Evolutionary conservation across 2,797 vertebrate genomes (phyloP).

Genomic region (Sciurus carolinensis): DNA sequence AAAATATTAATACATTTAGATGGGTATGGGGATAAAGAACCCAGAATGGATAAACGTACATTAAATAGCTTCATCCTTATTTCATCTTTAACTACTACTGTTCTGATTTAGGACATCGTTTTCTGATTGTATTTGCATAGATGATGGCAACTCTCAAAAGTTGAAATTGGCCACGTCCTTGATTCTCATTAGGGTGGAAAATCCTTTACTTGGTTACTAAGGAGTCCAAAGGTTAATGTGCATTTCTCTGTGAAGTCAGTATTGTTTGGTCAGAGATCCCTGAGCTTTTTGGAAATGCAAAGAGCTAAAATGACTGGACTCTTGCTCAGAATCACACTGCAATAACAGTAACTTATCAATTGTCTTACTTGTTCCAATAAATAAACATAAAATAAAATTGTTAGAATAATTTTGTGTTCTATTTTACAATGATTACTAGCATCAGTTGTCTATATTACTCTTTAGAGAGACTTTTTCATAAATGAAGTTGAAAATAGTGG

Average conservation of each 20-base stretch:
- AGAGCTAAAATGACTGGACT: neutral
- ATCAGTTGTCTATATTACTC: neutral
- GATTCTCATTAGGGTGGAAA: neutral
- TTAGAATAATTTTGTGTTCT: neutral
- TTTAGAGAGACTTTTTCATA: neutral
- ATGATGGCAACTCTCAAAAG: neutral
- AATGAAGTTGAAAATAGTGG: neutral
- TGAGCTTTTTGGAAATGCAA: neutral
- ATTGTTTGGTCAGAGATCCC: neutral
- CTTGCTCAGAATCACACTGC: neutral
- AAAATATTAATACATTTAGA: neutral
- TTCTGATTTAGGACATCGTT: neutral
- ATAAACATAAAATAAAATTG: neutral
- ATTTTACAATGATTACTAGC: neutral
- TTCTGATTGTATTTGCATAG: neutral
- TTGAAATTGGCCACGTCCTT: neutral
- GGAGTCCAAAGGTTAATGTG: neutral
- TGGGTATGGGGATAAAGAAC: neutral
- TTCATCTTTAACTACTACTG: no score
- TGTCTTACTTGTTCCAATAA: neutral
- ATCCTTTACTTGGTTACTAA: neutral
- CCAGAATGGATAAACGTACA: no score
- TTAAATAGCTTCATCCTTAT: neutral
- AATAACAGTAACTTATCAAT: neutral
- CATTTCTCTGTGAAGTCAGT: neutral